Evolutionary conservation across 2,113 vertebrate species (phyloP).

Genomic region (Megaceryle torquata): DNA sequence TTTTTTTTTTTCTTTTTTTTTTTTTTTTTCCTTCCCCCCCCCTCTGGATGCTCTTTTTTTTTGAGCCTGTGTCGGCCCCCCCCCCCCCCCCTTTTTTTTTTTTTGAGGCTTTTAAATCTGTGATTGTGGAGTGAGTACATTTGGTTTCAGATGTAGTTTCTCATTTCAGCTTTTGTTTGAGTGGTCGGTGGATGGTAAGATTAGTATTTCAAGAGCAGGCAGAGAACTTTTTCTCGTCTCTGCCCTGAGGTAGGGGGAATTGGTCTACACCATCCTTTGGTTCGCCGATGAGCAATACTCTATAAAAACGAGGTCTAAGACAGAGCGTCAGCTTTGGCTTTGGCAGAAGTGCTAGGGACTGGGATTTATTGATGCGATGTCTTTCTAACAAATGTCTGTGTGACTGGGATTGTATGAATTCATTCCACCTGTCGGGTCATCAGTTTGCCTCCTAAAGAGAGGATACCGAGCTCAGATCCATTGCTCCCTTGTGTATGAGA

Average conservation of each 20-base stretch:
- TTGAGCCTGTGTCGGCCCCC: too few relatives aligned
- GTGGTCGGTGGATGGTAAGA: not conserved
- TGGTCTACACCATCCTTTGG: rapidly evolving
- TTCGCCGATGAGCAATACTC: not conserved
- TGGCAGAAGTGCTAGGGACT: not conserved
- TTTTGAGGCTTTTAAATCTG: not conserved
- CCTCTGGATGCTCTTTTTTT: not conserved
- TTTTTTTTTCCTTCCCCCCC: not conserved
- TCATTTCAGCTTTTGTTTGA: not conserved
- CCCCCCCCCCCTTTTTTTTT: not conserved
- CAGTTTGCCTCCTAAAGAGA: not conserved
- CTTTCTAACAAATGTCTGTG: not conserved
- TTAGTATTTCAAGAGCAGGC: not conserved
- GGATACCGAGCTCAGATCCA: not conserved
- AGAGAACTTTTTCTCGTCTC: not conserved
- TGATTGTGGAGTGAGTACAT: not conserved
- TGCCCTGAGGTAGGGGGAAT: not conserved
- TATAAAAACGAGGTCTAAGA: not conserved
- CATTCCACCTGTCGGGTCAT: slow-evolving; percentile 1
- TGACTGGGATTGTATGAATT: not conserved
- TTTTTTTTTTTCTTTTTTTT: too few relatives aligned
- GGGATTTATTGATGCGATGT: not conserved
- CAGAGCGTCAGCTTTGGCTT: not conserved
- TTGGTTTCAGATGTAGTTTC: not conserved
- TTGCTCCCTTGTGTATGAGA: not conserved